Evolutionary conservation across 53 echinoderm and acorn worm genomes (phyloP), one percentile per base, ranked within the genome.

Genomic region (Zoroaster sp.): DNA sequence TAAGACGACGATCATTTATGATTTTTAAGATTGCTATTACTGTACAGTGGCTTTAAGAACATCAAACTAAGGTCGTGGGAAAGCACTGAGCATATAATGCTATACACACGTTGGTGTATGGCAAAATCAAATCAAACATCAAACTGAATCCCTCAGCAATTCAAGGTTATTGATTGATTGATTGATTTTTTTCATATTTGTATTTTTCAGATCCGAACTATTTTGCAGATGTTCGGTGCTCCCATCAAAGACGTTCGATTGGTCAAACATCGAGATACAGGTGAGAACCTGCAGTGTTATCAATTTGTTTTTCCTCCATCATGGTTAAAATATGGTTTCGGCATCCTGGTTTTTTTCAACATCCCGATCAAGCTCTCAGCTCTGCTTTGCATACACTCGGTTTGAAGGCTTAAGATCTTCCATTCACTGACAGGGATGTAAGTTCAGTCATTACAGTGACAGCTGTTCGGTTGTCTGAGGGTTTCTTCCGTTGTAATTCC

Each of bases 181-280:
- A 17, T 63, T 31, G 6, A 21, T 17, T 55, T 25, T 23, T 33
- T 42, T 73, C 0, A 30, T 45, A 37, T 49, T 83, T 17, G 63
- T 86, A 18, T 76, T 77, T 77, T 36, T 4, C 81, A 98, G 99
- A 91, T 98, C n/a, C 94, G 96, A 51, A 91, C 92, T 35, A 89
- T 92, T 35, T 69, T 98, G 20, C 95, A 98, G 75, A 74, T 94
- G 10, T 96, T 98, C 79, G 99, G 93, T 18, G 94, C 93, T n/a
- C 96, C 95, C 3, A 89, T 98, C 67, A 92, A 94, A 53, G 99
- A 98, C 31, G 95, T 98, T 0, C 89, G 95, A 66, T 75, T 98
- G 74, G 95, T 95, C 25, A 92, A 92, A 73, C 91, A 98, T 74
- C 91, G 93, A 91, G 94, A 95, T 66, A 93, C 99, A 95, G 99